Conservation (phyloP, 2,113 vertebrate species). For the Nymphicus hollandicus region DNA sequence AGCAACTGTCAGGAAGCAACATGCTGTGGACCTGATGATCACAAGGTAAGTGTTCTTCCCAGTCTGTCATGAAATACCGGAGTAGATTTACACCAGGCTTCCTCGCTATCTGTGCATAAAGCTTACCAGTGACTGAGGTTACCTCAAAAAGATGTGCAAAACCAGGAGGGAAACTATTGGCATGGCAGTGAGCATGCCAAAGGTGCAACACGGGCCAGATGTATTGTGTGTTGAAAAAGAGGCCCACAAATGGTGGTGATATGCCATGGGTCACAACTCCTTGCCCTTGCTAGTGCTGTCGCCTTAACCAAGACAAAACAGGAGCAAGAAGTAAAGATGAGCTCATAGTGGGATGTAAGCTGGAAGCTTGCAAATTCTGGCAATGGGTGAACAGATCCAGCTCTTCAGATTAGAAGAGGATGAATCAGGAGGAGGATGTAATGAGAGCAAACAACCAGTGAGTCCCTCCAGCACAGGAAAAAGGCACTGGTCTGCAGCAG, state of each 20-base stretch:
- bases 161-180: background rate
- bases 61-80: background rate
- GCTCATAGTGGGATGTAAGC: background rate
- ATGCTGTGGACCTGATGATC: too few relatives aligned
- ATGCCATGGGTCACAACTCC: background rate
- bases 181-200: background rate
- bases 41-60: background rate
- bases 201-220: fast-evolving
- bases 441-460: background rate
- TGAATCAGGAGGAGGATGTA: background rate
- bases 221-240: background rate
- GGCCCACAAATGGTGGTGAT: background rate
- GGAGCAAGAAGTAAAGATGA: background rate
- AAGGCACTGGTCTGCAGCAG: background rate
- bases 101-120: background rate
- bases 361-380: background rate
- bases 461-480: background rate
- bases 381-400: background rate
- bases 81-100: background rate
- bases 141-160: background rate
- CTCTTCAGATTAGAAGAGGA: background rate
- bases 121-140: background rate
- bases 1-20: background rate
- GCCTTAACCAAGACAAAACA: background rate
- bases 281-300: background rate